Evolutionary conservation across 2,888 invertebrate species (phyloP).

Genomic region (Schizaphis graminum): DNA sequence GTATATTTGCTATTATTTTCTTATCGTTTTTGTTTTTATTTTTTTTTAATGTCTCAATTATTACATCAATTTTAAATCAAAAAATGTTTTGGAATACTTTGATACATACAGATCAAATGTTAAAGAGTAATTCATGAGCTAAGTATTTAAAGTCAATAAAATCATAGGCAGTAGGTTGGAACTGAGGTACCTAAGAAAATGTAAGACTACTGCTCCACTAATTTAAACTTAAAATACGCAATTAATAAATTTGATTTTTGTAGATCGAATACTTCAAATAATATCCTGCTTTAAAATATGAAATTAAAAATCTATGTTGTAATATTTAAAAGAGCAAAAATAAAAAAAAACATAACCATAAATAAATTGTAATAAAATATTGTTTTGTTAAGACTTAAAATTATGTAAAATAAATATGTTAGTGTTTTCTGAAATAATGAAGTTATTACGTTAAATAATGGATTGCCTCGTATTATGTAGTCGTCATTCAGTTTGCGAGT

Average conservation of each 20-base stretch:
- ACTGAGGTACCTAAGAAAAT: too few species aligned
- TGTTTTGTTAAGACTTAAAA: not conserved
- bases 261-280: not conserved
- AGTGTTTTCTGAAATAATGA: not conserved
- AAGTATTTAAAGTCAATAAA: too few species aligned
- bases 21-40: not conserved
- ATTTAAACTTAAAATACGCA: too few species aligned
- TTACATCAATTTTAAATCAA: not conserved
- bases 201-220: too few species aligned
- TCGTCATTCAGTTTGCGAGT: not conserved
- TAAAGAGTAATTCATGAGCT: too few species aligned
- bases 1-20: not conserved
- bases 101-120: too few species aligned
- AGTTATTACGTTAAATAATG: not conserved
- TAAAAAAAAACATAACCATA: not conserved
- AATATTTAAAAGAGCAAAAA: too few species aligned
- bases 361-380: not conserved
- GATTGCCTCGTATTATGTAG: not conserved
- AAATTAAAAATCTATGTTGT: not conserved
- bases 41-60: not conserved
- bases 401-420: not conserved
- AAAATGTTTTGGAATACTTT: not conserved
- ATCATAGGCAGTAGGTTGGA: too few species aligned
- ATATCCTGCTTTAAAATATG: not conserved
- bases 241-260: not conserved